Conservation (phyloP, 2,113 vertebrate genomes). For the Malurus alboscapulatus region DNA sequence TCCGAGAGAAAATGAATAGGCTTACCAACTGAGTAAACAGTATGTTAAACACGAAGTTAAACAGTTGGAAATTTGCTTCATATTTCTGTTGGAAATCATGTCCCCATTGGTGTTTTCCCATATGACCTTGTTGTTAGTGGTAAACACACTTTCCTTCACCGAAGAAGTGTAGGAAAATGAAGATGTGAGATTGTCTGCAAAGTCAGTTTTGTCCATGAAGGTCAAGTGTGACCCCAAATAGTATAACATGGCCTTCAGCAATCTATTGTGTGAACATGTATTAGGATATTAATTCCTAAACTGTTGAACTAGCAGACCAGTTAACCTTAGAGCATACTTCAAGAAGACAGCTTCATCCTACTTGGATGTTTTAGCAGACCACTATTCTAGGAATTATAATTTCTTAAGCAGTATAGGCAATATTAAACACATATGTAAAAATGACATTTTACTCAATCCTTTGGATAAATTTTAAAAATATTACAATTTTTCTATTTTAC, state of each 20-base stretch:
- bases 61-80: neutral
- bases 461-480: neutral
- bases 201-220: neutral
- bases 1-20: neutral
- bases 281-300: neutral
- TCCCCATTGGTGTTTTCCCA: neutral
- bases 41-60: neutral
- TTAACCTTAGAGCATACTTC: neutral
- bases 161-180: neutral
- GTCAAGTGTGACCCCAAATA: neutral
- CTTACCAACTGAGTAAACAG: neutral
- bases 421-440: neutral
- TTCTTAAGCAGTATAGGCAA: neutral
- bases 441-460: neutral
- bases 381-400: accelerated
- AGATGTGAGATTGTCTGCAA: neutral
- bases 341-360: neutral
- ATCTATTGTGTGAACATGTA: neutral
- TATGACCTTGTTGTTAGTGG: neutral
- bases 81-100: neutral
- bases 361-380: neutral
- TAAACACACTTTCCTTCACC: neutral
- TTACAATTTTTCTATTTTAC: neutral
- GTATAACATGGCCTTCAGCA: neutral
- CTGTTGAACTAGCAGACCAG: neutral